Conservation (phyloP, 2,797 vertebrate species). For the Clarias laeviceps region DNA sequence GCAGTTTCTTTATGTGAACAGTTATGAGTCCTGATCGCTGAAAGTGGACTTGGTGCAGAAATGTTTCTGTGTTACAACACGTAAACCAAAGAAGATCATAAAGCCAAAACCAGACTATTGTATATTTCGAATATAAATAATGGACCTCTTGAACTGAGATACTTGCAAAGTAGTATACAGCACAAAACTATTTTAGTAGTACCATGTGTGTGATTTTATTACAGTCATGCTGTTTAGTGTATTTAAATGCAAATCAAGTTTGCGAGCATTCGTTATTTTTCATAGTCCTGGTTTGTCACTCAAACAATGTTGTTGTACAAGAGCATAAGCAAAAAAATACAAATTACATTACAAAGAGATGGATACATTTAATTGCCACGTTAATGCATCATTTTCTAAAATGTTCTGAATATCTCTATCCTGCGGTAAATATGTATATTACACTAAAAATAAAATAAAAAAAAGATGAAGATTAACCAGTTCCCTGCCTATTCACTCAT, state of each 20-base stretch:
- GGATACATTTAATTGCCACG: not conserved
- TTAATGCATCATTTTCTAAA: not conserved
- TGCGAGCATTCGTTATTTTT: not conserved
- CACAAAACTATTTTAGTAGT: not conserved
- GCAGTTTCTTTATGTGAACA: not conserved
- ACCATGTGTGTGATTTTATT: not conserved
- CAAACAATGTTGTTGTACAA: not conserved
- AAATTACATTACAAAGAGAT: not conserved
- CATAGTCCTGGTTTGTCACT: not conserved
- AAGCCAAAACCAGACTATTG: not conserved
- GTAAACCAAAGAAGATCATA: not conserved
- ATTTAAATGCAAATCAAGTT: not conserved
- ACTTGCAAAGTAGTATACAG: not conserved
- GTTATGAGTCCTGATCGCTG: not conserved
- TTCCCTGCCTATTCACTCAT: not conserved
- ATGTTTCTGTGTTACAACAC: not conserved
- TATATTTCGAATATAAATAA: not conserved
- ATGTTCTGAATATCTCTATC: not conserved
- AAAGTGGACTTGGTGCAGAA: not conserved
- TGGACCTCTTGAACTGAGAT: not conserved
- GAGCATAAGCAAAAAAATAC: not conserved
- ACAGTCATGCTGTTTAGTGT: not conserved
- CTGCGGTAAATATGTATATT: not conserved
- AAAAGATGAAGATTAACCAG: not conserved
- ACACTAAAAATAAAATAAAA: not conserved